Conservation (phyloP, 1,140 invertebrate species). For the Amphibalanus amphitrite region DNA sequence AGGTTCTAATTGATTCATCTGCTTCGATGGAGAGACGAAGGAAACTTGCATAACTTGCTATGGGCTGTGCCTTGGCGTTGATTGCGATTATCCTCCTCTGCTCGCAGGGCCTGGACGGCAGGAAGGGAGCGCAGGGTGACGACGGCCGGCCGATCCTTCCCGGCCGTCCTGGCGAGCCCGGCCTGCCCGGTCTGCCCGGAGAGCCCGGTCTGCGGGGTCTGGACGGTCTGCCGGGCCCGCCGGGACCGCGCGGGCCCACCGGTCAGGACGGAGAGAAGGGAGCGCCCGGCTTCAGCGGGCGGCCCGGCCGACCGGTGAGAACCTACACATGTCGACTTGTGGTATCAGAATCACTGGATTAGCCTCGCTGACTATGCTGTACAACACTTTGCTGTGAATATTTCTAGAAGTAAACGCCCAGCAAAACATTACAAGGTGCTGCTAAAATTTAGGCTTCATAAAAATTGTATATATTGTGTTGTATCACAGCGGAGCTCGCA, state of each 20-base stretch:
- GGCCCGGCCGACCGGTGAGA: not conserved
- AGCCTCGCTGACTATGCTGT: no score
- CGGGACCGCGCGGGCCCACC: slow-evolving; percentile 25
- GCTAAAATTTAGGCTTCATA: no score
- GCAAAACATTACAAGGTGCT: no score
- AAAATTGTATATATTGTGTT: no score
- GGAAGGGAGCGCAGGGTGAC: slow-evolving; percentile 12
- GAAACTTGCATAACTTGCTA: no score
- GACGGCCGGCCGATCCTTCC: slow-evolving; percentile 35
- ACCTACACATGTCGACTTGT: no score
- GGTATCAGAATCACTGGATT: no score
- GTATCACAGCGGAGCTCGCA: no score
- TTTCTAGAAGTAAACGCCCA: no score
- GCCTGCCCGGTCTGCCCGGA: slow-evolving; percentile 24
- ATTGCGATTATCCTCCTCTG: not conserved
- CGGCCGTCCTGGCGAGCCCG: slow-evolving; percentile 38
- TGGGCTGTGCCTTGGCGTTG: not conserved
- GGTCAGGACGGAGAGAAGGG: not conserved
- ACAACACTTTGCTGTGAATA: no score
- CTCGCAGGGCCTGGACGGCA: slow-evolving; percentile 11
- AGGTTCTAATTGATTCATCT: no score
- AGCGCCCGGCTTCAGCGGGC: not conserved
- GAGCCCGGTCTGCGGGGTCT: slow-evolving; percentile 20
- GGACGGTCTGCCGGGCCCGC: slow-evolving; percentile 50
- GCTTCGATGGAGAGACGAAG: no score